A percentile compares a stretch with the other conserved stretches of the same genome.
These are phyloP conservation scores for Paramormyrops kingsleyae DNA, from an alignment of 2,113 vertebrate genomes.

Conservation along the genomic window DNA sequence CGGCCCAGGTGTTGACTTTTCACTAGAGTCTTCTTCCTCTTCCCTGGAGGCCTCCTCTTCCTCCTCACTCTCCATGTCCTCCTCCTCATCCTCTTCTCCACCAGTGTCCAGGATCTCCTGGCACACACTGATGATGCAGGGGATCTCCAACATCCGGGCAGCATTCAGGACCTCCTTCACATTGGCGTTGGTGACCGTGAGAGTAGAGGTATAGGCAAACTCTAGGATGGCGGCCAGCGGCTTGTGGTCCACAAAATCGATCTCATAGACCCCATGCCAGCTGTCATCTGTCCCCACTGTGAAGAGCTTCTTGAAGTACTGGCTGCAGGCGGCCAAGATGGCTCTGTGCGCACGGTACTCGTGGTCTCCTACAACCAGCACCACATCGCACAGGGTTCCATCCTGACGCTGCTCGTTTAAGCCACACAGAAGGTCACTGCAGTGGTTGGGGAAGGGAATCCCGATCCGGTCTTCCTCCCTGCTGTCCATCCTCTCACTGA, in stretches of 20 bases:
- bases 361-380: constrained; percentile 89
- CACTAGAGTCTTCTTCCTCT: constrained; percentile 64
- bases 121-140: constrained; percentile 90
- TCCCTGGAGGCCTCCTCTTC: constrained; percentile 69
- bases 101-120: constrained; percentile 90
- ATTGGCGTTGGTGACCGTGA: constrained; percentile 89
- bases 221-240: constrained; percentile 93
- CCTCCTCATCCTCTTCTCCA: constrained; percentile 59
- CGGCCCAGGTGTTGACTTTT: constrained; percentile 49
- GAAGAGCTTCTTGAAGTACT: constrained; percentile 98
- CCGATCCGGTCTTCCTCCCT: constrained; percentile 89
- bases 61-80: constrained; percentile 54
- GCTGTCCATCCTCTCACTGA: constrained; percentile 83
- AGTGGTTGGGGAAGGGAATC: constrained; percentile 98
- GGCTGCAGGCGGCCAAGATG: constrained; percentile 91
- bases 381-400: constrained; percentile 87
- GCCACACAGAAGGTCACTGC: constrained; percentile 88
- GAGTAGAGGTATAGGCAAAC: constrained; percentile 95
- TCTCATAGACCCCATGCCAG: constrained; percentile 83
- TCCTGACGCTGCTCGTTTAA: constrained; percentile 88
- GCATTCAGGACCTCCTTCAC: constrained; percentile 91
- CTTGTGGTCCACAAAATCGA: constrained; percentile 91
- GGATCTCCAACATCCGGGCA: constrained; percentile 90
- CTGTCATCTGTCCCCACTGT: constrained; percentile 72
- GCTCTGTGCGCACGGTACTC: constrained; percentile 92